Conservation (phyloP, 2,113 vertebrate genomes). For the Potamarius usumacintae region DNA sequence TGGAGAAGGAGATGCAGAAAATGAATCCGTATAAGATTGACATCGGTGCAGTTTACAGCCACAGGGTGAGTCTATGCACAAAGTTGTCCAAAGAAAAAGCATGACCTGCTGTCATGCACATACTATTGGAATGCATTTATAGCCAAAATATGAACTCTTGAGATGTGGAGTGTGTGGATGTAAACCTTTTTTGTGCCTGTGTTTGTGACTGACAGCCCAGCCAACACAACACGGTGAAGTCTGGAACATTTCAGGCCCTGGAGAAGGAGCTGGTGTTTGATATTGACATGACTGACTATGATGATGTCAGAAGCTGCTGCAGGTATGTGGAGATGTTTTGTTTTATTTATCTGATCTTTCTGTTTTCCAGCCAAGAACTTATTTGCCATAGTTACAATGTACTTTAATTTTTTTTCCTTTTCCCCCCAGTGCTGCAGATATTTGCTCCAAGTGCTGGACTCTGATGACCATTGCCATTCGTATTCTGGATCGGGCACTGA, state of each 20-base stretch:
- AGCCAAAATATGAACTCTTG: neutral
- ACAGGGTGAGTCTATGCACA: constrained; percentile 73
- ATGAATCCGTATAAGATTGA: constrained; percentile 94
- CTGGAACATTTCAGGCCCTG: constrained; percentile 89
- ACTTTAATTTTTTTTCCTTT: neutral
- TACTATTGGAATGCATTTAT: neutral
- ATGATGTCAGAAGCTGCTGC: constrained; percentile 92
- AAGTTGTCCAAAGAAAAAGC: neutral
- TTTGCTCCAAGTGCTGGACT: constrained; percentile 94
- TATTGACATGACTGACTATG: constrained; percentile 98
- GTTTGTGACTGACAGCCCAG: constrained; percentile 75
- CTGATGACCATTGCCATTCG: constrained; percentile 93
- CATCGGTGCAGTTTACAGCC: constrained; percentile 90
- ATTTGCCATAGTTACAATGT: neutral
- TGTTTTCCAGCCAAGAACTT: neutral
- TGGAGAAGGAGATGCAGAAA: constrained; percentile 95
- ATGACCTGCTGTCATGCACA: neutral
- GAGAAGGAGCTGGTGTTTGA: constrained; percentile 98
- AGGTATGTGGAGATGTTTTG: constrained; percentile 71
- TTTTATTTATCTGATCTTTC: neutral
- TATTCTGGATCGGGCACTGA: constrained; percentile 84
- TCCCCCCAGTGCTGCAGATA: constrained; percentile 84
- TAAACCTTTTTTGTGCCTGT: neutral
- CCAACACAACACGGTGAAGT: constrained; percentile 89
- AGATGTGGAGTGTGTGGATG: neutral